Conservation (phyloP, 2,113 vertebrate genomes). For the Boleophthalmus pectinirostris region DNA sequence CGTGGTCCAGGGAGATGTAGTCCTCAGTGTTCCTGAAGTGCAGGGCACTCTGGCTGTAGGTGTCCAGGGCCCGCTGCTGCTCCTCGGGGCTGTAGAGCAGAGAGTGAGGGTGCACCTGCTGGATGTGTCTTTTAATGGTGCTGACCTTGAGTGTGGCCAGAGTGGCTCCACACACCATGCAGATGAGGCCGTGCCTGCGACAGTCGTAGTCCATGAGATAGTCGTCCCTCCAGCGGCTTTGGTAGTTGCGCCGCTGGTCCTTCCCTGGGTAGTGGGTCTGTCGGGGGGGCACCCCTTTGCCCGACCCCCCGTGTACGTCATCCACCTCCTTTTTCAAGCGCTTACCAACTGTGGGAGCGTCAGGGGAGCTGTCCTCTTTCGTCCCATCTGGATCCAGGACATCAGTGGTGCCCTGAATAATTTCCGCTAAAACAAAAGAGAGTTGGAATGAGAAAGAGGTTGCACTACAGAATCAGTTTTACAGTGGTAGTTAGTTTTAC, state of each 20-base stretch:
- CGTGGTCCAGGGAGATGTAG: constrained; percentile 75
- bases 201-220: constrained; percentile 93
- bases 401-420: constrained; percentile 17
- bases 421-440: constrained; percentile 40
- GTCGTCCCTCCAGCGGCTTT: constrained; percentile 87
- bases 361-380: constrained; percentile 18
- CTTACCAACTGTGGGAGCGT: constrained; percentile 19
- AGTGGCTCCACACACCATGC: constrained; percentile 85
- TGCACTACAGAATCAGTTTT: background rate
- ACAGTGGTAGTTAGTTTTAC: background rate
- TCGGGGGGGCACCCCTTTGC: constrained; percentile 32
- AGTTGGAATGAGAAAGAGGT: background rate
- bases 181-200: constrained; percentile 82
- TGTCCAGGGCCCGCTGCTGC: constrained; percentile 81
- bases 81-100: constrained; percentile 81
- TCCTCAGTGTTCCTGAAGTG: constrained; percentile 75
- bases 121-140: constrained; percentile 87
- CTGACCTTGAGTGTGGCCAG: constrained; percentile 86
- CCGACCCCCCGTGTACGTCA: background rate
- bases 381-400: constrained; percentile 18
- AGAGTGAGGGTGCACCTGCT: constrained; percentile 88
- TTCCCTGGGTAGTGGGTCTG: constrained; percentile 81
- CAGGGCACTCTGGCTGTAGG: constrained; percentile 80
- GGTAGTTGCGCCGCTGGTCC: constrained; percentile 90
- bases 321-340: constrained; percentile 48